These are phyloP conservation scores for Tokudaia tokunoshimensis DNA, from an alignment of 2,797 vertebrate genomes.

Conservation along the genomic window DNA sequence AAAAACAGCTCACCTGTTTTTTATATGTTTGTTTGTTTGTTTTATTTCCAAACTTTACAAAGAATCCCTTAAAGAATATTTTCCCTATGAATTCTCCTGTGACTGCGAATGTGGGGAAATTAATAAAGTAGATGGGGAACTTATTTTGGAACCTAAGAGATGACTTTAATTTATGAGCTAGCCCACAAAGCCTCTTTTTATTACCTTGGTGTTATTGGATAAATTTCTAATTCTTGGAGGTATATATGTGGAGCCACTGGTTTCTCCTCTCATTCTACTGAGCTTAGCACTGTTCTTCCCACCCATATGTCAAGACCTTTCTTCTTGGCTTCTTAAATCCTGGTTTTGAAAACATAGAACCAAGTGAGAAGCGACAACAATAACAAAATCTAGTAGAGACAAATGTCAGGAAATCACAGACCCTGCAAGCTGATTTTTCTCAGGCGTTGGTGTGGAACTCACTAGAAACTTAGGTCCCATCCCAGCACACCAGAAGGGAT, in stretches of 20 bases:
- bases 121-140: slow-evolving; percentile 54
- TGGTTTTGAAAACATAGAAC: slow-evolving; percentile 49
- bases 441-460: background rate
- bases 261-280: slow-evolving; percentile 47
- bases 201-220: slow-evolving; percentile 54
- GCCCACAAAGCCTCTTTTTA: slow-evolving; percentile 64
- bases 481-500: background rate
- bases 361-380: background rate
- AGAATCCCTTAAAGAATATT: slow-evolving; percentile 46
- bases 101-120: slow-evolving; percentile 25
- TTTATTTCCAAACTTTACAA: slow-evolving; percentile 37
- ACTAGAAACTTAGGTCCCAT: background rate
- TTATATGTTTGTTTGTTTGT: background rate
- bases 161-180: slow-evolving; percentile 64
- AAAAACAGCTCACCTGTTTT: slow-evolving; percentile 44
- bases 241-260: background rate
- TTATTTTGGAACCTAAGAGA: slow-evolving; percentile 51
- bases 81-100: slow-evolving; percentile 29
- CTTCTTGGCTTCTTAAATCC: slow-evolving; percentile 9
- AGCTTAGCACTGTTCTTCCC: background rate
- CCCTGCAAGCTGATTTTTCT: background rate
- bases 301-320: slow-evolving; percentile 40
- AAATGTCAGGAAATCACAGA: background rate
- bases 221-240: slow-evolving; percentile 47
- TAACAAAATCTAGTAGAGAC: background rate